phyloP scores from a whole-genome alignment of 2,888 invertebrate species.

The Cheilosia variabilis region DNA sequence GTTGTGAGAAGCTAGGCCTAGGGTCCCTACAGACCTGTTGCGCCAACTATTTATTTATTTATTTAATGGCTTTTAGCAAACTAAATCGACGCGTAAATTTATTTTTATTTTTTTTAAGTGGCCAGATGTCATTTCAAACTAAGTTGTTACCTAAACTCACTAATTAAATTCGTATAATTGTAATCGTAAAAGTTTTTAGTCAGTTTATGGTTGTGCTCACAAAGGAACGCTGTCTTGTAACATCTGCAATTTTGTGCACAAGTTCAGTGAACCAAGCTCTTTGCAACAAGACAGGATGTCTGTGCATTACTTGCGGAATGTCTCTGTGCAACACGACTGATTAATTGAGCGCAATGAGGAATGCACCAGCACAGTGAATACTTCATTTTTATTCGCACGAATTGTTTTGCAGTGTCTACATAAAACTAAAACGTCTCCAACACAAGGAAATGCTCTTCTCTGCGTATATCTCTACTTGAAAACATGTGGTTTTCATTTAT shows the following conservation, averaged over 20 bases:
- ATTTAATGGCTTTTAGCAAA: too few relatives aligned
- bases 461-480: neutral
- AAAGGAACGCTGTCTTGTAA: neutral
- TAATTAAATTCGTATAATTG: conserved; percentile 15
- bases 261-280: conserved; percentile 51
- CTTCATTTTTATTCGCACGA: conserved; percentile 57
- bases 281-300: conserved; percentile 51
- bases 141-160: neutral
- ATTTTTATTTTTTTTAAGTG: too few relatives aligned
- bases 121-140: too few relatives aligned
- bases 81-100: too few relatives aligned
- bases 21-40: too few relatives aligned
- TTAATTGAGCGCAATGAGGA: conserved; percentile 66
- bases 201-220: neutral
- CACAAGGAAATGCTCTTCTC: neutral
- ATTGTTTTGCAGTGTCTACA: conserved; percentile 26
- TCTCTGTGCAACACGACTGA: conserved; percentile 45
- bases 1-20: too few relatives aligned
- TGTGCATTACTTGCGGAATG: conserved; percentile 42
- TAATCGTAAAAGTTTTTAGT: neutral
- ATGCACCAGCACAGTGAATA: conserved; percentile 26
- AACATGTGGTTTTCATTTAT: conserved; percentile 57
- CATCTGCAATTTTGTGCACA: conserved; percentile 32
- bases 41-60: too few relatives aligned
- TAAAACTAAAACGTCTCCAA: neutral